phyloP scores from a whole-genome alignment of 2,797 vertebrate genomes.

The Hypotaenidia okinawae region DNA sequence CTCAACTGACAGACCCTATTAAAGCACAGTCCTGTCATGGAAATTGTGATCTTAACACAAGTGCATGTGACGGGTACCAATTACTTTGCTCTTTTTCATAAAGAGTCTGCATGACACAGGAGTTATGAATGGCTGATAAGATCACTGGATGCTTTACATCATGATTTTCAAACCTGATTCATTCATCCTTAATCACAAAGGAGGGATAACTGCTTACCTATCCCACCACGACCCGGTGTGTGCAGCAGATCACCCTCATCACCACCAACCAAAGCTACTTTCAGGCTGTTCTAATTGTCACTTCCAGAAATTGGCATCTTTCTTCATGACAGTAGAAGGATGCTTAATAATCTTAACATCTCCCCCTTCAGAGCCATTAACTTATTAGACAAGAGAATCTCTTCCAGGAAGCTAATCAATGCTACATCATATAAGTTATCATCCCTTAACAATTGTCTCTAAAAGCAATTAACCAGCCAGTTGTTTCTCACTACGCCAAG shows the following conservation, averaged over 20 bases:
- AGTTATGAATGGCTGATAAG: constrained; percentile 1
- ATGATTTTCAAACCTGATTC: neutral
- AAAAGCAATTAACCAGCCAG: neutral
- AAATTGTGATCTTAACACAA: constrained; percentile 54
- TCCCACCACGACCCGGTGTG: neutral
- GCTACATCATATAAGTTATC: neutral
- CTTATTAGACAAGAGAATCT: neutral
- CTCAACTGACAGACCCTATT: constrained; percentile 46
- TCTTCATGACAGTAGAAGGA: neutral
- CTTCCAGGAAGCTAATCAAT: constrained; percentile 7
- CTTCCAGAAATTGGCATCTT: neutral
- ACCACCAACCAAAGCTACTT: neutral
- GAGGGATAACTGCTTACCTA: neutral
- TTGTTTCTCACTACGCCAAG: neutral
- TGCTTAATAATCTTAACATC: neutral
- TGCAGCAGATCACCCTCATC: neutral
- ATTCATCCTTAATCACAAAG: neutral
- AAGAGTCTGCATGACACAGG: neutral
- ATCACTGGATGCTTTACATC: neutral
- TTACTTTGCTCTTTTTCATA: constrained; percentile 20
- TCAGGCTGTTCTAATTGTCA: neutral
- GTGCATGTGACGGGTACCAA: neutral
- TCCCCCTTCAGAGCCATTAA: neutral
- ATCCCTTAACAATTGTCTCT: neutral
- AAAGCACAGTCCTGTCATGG: constrained; percentile 7